Evolutionary conservation across 2,113 vertebrate species (phyloP).

Genomic region (Pungitius pungitius): DNA sequence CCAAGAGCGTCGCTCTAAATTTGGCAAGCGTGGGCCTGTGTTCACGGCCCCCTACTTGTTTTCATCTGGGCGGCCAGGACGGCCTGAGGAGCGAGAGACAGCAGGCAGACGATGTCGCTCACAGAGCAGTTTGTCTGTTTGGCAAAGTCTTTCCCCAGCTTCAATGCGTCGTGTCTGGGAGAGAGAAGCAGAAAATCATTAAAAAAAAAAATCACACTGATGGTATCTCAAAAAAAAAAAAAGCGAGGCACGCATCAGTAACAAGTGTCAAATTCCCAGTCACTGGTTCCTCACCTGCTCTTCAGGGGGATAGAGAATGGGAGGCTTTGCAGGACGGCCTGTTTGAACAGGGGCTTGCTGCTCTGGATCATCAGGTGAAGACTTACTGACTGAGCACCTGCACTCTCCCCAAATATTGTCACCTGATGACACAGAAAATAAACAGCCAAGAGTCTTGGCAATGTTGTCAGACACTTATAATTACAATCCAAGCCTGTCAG

Average conservation of each 20-base stretch:
- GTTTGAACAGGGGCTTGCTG: slow-evolving; percentile 77
- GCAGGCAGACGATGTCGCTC: slow-evolving; percentile 77
- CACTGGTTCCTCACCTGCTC: slow-evolving; percentile 66
- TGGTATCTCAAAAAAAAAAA: background rate
- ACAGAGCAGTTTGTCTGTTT: slow-evolving; percentile 78
- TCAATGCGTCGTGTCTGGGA: slow-evolving; percentile 77
- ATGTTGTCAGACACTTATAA: too few relatives aligned
- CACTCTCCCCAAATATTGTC: slow-evolving; percentile 82
- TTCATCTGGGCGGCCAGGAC: slow-evolving; percentile 80
- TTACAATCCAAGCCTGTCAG: too few relatives aligned
- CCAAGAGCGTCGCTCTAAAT: slow-evolving; percentile 39
- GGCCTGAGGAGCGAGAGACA: slow-evolving; percentile 73
- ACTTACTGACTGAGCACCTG: slow-evolving; percentile 81
- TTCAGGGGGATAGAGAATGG: slow-evolving; percentile 82
- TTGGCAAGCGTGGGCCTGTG: slow-evolving; percentile 12
- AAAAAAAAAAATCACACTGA: background rate
- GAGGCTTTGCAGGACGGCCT: slow-evolving; percentile 79
- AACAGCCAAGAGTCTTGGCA: background rate
- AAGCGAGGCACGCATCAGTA: background rate
- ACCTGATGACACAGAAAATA: slow-evolving; percentile 63
- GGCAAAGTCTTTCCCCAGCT: slow-evolving; percentile 78
- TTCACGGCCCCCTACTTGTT: slow-evolving; percentile 69
- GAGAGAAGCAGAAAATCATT: background rate
- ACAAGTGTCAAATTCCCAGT: background rate
- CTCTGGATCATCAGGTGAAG: slow-evolving; percentile 81